A percentile compares a stretch with the other conserved stretches of the same genome.
Conservation (phyloP, 2,888 invertebrate genomes). For the Leptothorax acervorum region DNA sequence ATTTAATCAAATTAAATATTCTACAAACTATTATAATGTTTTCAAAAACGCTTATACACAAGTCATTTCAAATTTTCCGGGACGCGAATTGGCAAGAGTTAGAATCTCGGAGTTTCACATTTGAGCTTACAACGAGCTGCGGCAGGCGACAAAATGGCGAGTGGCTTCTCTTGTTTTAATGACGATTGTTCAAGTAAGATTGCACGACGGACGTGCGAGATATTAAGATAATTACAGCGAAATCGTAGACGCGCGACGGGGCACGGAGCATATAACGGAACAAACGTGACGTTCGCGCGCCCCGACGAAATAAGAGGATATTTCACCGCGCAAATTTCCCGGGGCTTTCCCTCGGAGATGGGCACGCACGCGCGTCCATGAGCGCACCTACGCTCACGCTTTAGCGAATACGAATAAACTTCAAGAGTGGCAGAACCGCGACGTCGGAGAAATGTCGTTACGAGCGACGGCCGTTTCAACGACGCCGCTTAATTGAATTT, state of each 20-base stretch:
- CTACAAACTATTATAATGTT: background rate
- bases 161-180: conserved; percentile 15
- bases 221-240: conserved; percentile 36
- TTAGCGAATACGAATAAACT: conserved; percentile 67
- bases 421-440: conserved; percentile 60
- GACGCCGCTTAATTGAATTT: conserved; percentile 57
- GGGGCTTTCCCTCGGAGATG: conserved; percentile 20
- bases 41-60: background rate
- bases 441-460: conserved; percentile 54
- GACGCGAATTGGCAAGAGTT: background rate
- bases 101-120: background rate
- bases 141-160: conserved; percentile 60
- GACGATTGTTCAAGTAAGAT: conserved; percentile 24
- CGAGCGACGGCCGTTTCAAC: conserved; percentile 51
- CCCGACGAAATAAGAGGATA: conserved; percentile 37
- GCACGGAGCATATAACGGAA: conserved; percentile 72
- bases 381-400: conserved; percentile 43
- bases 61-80: background rate
- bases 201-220: conserved; percentile 21
- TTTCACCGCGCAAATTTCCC: conserved; percentile 52
- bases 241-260: conserved; percentile 34
- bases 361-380: conserved; percentile 28
- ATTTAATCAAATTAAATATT: background rate
- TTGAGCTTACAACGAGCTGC: background rate
- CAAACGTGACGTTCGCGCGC: conserved; percentile 47